Conservation (phyloP, 2,888 invertebrate species). For the Lagria hirta region DNA sequence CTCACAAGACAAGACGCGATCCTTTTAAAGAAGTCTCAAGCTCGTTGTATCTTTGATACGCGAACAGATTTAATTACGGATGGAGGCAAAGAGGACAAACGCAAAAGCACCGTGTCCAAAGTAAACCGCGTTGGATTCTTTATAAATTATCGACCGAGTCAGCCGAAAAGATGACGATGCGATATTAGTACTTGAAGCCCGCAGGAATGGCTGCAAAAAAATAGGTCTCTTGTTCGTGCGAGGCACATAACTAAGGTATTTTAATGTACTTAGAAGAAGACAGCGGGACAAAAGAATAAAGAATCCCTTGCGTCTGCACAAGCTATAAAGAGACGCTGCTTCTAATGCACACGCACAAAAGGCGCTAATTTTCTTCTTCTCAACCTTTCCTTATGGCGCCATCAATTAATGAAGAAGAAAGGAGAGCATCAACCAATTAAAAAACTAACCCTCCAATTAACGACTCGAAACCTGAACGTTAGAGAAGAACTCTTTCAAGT, state of each 20-base stretch:
- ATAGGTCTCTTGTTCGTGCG: constrained; percentile 32
- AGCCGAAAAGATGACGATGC: constrained; percentile 8
- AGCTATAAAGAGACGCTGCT: constrained; percentile 13
- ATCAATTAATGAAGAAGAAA: constrained; percentile 2
- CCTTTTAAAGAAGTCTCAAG: constrained; percentile 18
- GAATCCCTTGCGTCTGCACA: constrained; percentile 30
- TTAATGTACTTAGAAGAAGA: constrained; percentile 38
- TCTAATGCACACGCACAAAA: constrained; percentile 20
- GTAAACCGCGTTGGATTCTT: constrained; percentile 23
- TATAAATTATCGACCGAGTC: constrained; percentile 19
- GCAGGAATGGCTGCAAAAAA: constrained; percentile 33
- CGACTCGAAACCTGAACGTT: no score
- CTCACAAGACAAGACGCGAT: constrained; percentile 19
- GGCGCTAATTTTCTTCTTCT: constrained; percentile 15
- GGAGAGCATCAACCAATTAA: no score
- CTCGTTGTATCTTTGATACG: constrained; percentile 26
- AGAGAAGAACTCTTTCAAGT: no score
- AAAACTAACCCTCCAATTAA: no score
- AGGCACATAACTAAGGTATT: constrained; percentile 39
- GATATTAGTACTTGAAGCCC: constrained; percentile 10
- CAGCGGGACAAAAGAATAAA: constrained; percentile 38
- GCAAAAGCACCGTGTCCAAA: constrained; percentile 23
- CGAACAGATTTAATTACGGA: constrained; percentile 26
- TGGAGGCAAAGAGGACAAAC: constrained; percentile 4
- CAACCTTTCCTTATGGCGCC: constrained; percentile 1